These are phyloP conservation scores for Pachypeltis micranthus DNA, from an alignment of 1,140 invertebrate genomes.

Conservation along the genomic window DNA sequence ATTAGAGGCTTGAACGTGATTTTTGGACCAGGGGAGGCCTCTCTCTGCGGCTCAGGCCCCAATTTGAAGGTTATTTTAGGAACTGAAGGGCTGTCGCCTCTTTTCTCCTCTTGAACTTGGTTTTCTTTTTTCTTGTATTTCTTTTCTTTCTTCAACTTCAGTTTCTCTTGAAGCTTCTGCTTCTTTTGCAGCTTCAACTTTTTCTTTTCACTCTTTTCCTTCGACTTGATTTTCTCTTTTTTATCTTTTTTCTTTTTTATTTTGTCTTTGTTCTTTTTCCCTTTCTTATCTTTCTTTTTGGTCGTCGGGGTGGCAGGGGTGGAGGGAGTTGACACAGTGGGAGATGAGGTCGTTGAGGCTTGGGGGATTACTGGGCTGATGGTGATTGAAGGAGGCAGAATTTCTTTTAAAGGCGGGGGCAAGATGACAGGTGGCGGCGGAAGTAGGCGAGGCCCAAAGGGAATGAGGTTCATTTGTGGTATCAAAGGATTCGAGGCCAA, in stretches of 20 bases:
- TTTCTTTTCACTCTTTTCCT: conserved; percentile 42
- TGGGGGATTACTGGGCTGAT: background rate
- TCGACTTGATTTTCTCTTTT: conserved; percentile 50
- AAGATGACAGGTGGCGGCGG: conserved; percentile 33
- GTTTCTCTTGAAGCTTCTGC: conserved; percentile 42
- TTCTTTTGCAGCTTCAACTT: conserved; percentile 43
- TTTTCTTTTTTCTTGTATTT: conserved; percentile 46
- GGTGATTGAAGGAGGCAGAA: background rate
- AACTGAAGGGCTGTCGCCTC: conserved; percentile 33
- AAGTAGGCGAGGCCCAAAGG: conserved; percentile 30
- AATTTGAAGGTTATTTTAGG: conserved; percentile 73
- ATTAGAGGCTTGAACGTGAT: conserved; percentile 51
- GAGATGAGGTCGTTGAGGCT: conserved; percentile 25
- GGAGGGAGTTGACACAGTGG: conserved; percentile 26
- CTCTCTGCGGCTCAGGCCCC: conserved; percentile 45
- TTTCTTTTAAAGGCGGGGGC: conserved; percentile 11
- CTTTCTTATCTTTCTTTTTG: conserved; percentile 38
- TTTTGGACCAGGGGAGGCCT: conserved; percentile 41
- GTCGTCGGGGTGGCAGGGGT: background rate
- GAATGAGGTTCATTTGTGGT: conserved; percentile 37
- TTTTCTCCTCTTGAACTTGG: conserved; percentile 38
- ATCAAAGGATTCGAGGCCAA: conserved; percentile 38
- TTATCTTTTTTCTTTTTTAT: conserved; percentile 68
- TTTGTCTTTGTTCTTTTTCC: conserved; percentile 52
- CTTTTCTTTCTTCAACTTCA: conserved; percentile 42